A percentile compares a stretch with the other conserved stretches of the same genome.
Evolutionary conservation across 2,113 vertebrate species (phyloP).

Genomic region (Hemicordylus capensis): DNA sequence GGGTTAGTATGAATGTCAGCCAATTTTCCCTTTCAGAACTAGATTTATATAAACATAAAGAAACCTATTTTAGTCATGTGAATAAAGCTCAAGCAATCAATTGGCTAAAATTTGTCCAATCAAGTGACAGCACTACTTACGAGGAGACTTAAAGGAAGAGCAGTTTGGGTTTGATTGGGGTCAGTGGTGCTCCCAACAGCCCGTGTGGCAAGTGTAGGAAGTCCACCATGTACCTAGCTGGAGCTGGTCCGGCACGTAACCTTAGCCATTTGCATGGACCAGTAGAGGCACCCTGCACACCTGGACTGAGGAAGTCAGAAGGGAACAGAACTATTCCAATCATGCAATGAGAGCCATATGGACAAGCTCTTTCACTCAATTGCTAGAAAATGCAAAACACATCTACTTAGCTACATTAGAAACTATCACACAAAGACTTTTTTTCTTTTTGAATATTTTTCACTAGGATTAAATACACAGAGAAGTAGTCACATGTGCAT

Average conservation of each 20-base stretch:
- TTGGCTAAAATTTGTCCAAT: not conserved
- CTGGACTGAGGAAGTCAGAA: not conserved
- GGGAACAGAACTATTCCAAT: not conserved
- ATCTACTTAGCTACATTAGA: slow-evolving; percentile 37
- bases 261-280: not conserved
- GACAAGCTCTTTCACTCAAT: slow-evolving; percentile 31
- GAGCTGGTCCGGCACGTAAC: not conserved
- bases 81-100: not conserved
- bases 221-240: too few species aligned
- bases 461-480: slow-evolving; percentile 41
- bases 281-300: not conserved
- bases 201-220: not conserved
- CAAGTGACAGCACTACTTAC: not conserved
- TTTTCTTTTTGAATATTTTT: slow-evolving; percentile 46
- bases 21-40: not conserved
- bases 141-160: not conserved
- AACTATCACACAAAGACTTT: slow-evolving; percentile 31
- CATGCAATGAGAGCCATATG: not conserved
- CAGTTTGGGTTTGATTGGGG: not conserved
- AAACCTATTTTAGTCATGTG: not conserved
- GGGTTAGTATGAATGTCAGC: not conserved
- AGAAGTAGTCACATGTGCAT: slow-evolving; percentile 30
- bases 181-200: not conserved
- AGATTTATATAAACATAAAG: not conserved
- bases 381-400: slow-evolving; percentile 48